Base-by-base conservation (phyloP, 2,113 vertebrate genomes). In the Plectropomus leopardus region DNA sequence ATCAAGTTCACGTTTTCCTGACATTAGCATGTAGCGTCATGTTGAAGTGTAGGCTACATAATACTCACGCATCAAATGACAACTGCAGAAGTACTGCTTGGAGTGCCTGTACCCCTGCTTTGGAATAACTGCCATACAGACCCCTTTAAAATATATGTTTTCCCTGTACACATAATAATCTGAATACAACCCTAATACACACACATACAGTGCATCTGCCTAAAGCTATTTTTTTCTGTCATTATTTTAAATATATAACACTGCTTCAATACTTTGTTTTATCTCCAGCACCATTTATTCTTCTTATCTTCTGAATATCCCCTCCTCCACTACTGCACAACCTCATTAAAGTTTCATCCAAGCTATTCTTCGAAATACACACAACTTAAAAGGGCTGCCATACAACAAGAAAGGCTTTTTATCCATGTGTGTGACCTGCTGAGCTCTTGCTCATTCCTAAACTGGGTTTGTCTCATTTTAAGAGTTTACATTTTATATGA, bases 271-370 rank as follows among this genome's bases (percentile, higher is more conserved):
- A 44, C 48, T 74, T 76, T 83, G 44, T 75, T 69, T 51, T 44
- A 74, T 68, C 21, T 58, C 24, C 16, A 48, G 17, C 44, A 23
- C 28, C 34, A 72, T 72, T 68, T 82, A 57, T 82, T 82, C 63
- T 54, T 72, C 61, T 57, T 58, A 58, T 69, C 45, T 4, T 7
- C 54, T 78, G 36, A 48, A 50, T 55, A 61, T 67, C 60, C 11
- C 66, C 42, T 19, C 47, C 55, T 24, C 30, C 15, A 44, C 78
- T 42, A 24, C 57, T 67, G 63, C 57, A 72, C 13, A 48, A 23
- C 70, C 73, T 88, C 85, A 88, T 92, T 83, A 83, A 85, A 85
- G 54, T 81, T 88, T 77, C 68, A 88, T 85, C 57, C 16, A 24
- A 74, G 64, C 75, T 24, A 13, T 69, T 84, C 51, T 48, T 60